phyloP scores from a whole-genome alignment of 2,113 vertebrate genomes.

The Malurus elegans region DNA sequence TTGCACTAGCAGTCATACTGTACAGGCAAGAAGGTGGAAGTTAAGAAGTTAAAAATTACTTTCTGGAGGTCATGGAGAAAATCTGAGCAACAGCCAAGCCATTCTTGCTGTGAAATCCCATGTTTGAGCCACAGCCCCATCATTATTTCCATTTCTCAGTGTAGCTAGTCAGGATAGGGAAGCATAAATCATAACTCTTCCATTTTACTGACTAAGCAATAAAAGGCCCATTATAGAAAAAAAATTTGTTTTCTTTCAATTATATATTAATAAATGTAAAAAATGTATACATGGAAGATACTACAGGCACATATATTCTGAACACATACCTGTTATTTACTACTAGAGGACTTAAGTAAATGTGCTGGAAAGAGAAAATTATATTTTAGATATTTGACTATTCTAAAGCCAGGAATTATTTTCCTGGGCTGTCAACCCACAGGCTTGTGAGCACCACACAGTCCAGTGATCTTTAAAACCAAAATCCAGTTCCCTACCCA shows the following conservation, averaged over 20 bases:
- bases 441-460: not conserved
- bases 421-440: not conserved
- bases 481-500: not conserved
- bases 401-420: not conserved
- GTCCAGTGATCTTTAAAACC: not conserved
- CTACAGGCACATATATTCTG: not conserved
- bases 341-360: not conserved
- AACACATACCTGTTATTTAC: not conserved
- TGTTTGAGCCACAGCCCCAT: constrained; percentile 21
- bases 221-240: not conserved
- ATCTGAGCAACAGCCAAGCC: not conserved
- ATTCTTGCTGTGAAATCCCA: constrained; percentile 11
- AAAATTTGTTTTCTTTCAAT: not conserved
- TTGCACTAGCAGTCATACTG: not conserved
- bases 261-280: not conserved
- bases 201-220: not conserved
- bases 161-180: not conserved
- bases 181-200: constrained; percentile 2
- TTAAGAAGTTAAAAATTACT: constrained; percentile 1
- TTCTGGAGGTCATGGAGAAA: constrained; percentile 2
- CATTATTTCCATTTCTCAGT: constrained; percentile 53
- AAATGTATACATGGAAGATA: not conserved
- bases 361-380: not conserved
- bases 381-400: not conserved
- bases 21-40: not conserved